phyloP scores from a whole-genome alignment of 2,797 vertebrate species.

The Lepus oiostolus region DNA sequence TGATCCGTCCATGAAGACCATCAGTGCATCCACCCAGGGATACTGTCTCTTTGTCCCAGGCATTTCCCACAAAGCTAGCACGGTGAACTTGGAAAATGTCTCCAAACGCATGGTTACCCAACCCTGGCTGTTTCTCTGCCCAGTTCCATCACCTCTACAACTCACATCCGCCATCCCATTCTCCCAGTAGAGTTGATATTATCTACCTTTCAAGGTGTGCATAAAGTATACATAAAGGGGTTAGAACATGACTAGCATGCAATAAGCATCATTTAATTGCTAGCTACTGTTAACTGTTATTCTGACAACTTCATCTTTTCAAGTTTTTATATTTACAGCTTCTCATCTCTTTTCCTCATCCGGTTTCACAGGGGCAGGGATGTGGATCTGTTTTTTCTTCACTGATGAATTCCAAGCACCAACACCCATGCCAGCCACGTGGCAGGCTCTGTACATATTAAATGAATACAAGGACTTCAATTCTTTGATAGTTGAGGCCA shows the following conservation, averaged over 20 bases:
- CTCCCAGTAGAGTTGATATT: not conserved
- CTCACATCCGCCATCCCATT: no score
- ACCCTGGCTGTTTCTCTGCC: rapidly evolving
- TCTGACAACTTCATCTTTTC: not conserved
- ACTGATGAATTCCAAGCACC: not conserved
- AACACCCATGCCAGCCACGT: not conserved
- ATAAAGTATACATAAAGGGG: no score
- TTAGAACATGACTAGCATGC: not conserved
- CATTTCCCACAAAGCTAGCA: not conserved
- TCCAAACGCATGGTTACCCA: not conserved
- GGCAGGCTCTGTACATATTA: not conserved
- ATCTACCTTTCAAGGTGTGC: not conserved
- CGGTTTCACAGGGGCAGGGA: not conserved
- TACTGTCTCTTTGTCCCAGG: not conserved
- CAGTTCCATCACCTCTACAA: not conserved
- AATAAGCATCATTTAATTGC: not conserved
- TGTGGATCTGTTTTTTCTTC: not conserved
- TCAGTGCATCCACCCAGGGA: not conserved
- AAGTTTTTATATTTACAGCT: not conserved
- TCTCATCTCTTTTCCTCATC: not conserved
- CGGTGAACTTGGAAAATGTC: not conserved
- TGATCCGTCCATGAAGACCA: no score
- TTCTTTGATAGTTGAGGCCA: not conserved
- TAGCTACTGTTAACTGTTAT: not conserved
- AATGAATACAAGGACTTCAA: not conserved